phyloP scores from a whole-genome alignment of 2,113 vertebrate species.

The Todiramphus chloris region DNA sequence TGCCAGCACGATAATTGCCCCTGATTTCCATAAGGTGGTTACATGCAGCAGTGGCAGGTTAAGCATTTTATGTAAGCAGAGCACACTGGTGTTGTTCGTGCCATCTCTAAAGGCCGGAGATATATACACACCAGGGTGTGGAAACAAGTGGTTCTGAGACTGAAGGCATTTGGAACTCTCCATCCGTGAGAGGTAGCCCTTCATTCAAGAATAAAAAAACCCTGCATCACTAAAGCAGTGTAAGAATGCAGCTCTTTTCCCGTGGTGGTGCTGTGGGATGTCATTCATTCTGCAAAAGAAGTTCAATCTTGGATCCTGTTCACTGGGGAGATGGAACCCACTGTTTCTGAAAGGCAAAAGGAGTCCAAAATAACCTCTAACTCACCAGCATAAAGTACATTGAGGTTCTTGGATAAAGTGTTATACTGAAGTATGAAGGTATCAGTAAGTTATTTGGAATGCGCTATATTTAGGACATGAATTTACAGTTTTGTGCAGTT shows the following conservation, averaged over 20 bases:
- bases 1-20: slow-evolving; percentile 16
- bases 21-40: slow-evolving; percentile 10
- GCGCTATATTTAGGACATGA: slow-evolving; percentile 41
- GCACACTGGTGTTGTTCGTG: not conserved
- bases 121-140: not conserved
- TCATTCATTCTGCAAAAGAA: not conserved
- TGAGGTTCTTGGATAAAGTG: not conserved
- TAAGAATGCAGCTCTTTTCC: not conserved
- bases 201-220: not conserved
- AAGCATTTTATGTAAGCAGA: slow-evolving; percentile 12
- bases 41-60: not conserved
- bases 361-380: not conserved
- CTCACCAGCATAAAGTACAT: not conserved
- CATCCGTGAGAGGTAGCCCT: not conserved
- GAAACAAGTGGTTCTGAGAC: not conserved
- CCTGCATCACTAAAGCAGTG: not conserved
- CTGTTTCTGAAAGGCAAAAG: not conserved
- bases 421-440: slow-evolving; percentile 17
- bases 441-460: slow-evolving; percentile 46
- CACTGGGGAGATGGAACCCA: not conserved
- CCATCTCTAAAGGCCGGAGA: not conserved
- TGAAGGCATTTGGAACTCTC: not conserved
- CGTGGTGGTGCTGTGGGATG: not conserved
- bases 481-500: slow-evolving; percentile 53
- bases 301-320: not conserved